Evolutionary conservation across 1,140 invertebrate species (phyloP), one percentile per base, ranked within the genome.

Genomic region (Procambarus clarkii): DNA sequence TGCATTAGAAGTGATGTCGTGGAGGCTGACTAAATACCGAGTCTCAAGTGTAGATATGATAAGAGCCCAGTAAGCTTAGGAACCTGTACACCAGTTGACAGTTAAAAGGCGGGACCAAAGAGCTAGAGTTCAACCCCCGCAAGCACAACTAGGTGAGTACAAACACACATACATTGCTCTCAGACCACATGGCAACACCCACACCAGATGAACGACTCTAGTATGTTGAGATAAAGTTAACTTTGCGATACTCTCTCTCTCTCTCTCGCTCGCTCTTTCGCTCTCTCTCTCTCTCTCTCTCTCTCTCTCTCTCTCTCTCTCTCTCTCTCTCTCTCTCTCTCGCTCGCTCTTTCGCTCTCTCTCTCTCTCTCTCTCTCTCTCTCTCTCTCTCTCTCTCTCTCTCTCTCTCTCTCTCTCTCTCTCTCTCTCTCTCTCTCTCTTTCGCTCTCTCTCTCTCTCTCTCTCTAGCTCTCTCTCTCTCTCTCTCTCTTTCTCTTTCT

Each of bases 371-470:
- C 76, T 46, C 2, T 78, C 34, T 44, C 76, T n/a, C 45, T 13
- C 18, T 80, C 48, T 21, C 4, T 18, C 11, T 50, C 45, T 44
- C 44, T 18, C 78, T 50, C 21, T 80, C 21, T 50, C 78, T 48
- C 7, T 80, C 34, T 7, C 78, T 24, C 46, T 48, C 45, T 80
- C 9, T 48, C 45, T 80, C 48, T 54, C 24, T 9, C 78, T 50
- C 78, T 80, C 78, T 80, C 45, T n/a, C 46, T 50, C 8, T 50
- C 78, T n/a, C 11, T 50, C 78, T 80, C 46, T 80, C 46, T 80
- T n/a, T 58, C 54, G 3, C 50, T 54, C 50, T 54, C 4, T 54
- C 11, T 54, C 50, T 54, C 50, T 54, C 50, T 54, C 50, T 54
- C 50, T 54, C 4, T 54, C 11, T 54, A 3, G 3, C 50, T 54